Percentiles rank a stretch among this genome's conserved stretches.
phyloP scores from a whole-genome alignment of 2,888 invertebrate species.

The Synergus japonicus region DNA sequence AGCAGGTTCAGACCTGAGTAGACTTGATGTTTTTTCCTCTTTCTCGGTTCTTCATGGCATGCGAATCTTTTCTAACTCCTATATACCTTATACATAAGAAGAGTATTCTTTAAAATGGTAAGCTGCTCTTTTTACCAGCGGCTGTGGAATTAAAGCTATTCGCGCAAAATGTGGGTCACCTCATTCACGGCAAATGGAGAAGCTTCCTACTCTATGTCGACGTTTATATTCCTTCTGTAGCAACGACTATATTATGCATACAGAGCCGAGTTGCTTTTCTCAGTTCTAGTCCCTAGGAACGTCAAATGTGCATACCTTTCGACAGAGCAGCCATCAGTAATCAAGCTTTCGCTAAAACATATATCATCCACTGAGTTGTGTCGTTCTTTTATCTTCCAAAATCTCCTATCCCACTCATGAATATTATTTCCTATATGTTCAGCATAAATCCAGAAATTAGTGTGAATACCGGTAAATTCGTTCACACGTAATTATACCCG shows the following conservation, averaged over 20 bases:
- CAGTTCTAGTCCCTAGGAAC: conserved; percentile 14
- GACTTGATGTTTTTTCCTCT: conserved; percentile 11
- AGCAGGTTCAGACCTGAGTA: conserved; percentile 14
- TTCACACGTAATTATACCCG: conserved; percentile 80
- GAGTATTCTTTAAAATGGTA: conserved; percentile 20
- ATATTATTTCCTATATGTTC: neutral
- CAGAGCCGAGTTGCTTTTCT: conserved; percentile 27
- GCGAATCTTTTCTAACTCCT: conserved; percentile 3
- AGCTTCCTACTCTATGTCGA: conserved; percentile 45
- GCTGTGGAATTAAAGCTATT: conserved; percentile 60
- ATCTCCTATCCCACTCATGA: neutral
- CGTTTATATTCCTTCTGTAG: conserved; percentile 43
- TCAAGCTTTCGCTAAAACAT: conserved; percentile 9
- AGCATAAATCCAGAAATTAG: conserved; percentile 81
- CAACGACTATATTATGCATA: conserved; percentile 30
- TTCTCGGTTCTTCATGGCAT: conserved; percentile 8
- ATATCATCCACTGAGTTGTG: conserved; percentile 8
- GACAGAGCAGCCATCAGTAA: conserved; percentile 17
- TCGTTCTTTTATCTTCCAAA: neutral
- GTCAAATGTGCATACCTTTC: conserved; percentile 29
- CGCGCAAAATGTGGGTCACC: conserved; percentile 69
- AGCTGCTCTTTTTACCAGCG: conserved; percentile 48
- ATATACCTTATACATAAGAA: neutral
- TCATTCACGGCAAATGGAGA: conserved; percentile 56
- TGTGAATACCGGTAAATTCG: conserved; percentile 78